Evolutionary conservation across 2,797 vertebrate genomes (phyloP), one percentile per base, ranked within the genome.

Genomic region (Manis pentadactyla): DNA sequence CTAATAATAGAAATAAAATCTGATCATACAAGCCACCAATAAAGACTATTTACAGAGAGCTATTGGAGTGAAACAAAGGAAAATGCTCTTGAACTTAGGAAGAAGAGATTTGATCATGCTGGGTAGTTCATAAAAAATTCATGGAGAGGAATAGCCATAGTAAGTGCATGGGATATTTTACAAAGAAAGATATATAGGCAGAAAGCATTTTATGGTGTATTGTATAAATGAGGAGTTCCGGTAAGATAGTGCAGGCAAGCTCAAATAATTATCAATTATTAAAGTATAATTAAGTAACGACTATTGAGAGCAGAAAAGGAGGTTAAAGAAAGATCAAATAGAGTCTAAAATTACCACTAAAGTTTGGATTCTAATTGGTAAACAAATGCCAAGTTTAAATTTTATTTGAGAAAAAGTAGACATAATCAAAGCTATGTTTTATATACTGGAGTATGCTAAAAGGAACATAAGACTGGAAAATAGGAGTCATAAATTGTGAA

Each of bases 381-480:
- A 89, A 29, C 13, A 95, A 87, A 93, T 93, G 4, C 61, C 61
- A 86, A 46, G 17, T 66, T 89, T 77, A 11, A 84, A 91, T 4
- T 25, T 66, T 90, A 46, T 63, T 55, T n/a, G 17, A 39, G 11
- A n/a, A n/a, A 82, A 86, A 39, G 25, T 25, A 83, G 59, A 55
- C 13, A 64, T 12, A 19, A 17, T 73, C 19, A 87, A 64, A 94
- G 5, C 29, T 79, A 4, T 37, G 39, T 39, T 87, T 63, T 42
- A 18, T 68, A 18, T 55, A 51, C 4, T 49, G 3, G 31, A 79
- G 4, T 21, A 29, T 79, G 19, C 3, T 68, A 57, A 11, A 63
- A 59, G 1, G 8, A 49, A 23, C 11, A 57, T 34, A 63, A 78
- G 10, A 25, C 13, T 63, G 51, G 64, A 4, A 63, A 39, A 57